Base-by-base conservation (phyloP, 2,888 invertebrate species). In the Drosophila parthenogenetica region DNA sequence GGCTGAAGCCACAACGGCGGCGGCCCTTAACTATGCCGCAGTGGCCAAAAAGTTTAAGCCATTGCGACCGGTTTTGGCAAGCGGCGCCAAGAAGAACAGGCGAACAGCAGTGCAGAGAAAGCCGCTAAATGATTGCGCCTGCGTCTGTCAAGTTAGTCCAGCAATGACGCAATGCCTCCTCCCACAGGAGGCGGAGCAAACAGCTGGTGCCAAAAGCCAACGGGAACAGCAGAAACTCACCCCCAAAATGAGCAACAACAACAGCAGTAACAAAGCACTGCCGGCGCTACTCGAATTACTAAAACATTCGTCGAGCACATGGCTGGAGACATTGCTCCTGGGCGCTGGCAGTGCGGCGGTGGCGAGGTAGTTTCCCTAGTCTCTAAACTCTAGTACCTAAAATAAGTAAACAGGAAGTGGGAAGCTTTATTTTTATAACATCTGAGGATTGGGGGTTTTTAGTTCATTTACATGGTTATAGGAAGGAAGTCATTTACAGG, bases 1-100 rank as follows among this genome's bases (percentile, higher is more conserved):
- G 53, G 72, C 88, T 5, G 64, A 81, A 39, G 55, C 51, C 14
- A 40, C 68, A 5, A 39, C 68, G 4, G 63, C 80, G 53, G 83
- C 74, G 43, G 82, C 88, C 37, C 77, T 84, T 43, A 81, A 82
- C 67, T 92, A 91, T 73, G 89, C 90, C 11, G 90, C 85, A 14
- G 90, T 89, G 60, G 91, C 90, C 42, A 90, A 89, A 67, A 92
- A 92, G 67, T 92, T 92, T 46, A 91, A 90, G 67, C 92, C 92
- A 32, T 60, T 92, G 60, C 78, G 81, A 57, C 81, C 84, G 62
- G 67, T 81, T 67, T 84, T 81, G 73, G 77, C 74, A 70, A 79
- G 75, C 79, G 87, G 78, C 77, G 71, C 77, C 80, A 81, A 79
- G 71, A 79, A 76, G 71, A 75, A 69, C 83, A 87, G 83, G 80